These are phyloP conservation scores for Cheilosia impressa DNA, from an alignment of 2,888 invertebrate species.

Conservation along the genomic window DNA sequence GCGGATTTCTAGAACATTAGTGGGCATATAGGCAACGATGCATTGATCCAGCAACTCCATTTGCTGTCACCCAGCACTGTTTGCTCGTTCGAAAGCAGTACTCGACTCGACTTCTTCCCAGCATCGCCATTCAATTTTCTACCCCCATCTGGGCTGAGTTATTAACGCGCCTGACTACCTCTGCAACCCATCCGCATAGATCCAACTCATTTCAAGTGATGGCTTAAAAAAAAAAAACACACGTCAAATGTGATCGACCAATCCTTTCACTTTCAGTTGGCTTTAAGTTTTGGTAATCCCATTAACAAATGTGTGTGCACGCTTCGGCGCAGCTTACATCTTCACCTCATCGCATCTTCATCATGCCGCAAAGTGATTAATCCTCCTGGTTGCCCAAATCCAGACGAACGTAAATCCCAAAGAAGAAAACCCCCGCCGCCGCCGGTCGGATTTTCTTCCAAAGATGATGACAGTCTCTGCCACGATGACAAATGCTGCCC, in stretches of 20 bases:
- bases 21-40: too few relatives aligned
- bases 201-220: not conserved
- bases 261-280: conserved; percentile 44
- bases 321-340: conserved; percentile 11
- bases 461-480: conserved; percentile 19
- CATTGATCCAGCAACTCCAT: too few relatives aligned
- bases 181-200: too few relatives aligned
- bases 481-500: conserved; percentile 46
- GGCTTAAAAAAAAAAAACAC: not conserved
- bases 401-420: conserved; percentile 24
- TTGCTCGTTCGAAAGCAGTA: too few relatives aligned
- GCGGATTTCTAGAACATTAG: too few relatives aligned
- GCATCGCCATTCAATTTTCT: too few relatives aligned
- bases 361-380: conserved; percentile 57
- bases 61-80: too few relatives aligned
- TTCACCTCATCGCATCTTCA: conserved; percentile 29
- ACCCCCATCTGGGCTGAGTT: too few relatives aligned
- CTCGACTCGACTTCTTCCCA: too few relatives aligned
- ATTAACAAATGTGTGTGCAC: conserved; percentile 46
- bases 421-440: not conserved
- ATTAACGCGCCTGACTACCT: too few relatives aligned
- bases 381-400: conserved; percentile 46
- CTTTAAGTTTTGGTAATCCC: conserved; percentile 18
- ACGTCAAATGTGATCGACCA: conserved; percentile 36
- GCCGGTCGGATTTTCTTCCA: conserved; percentile 10